Evolutionary conservation across 2,797 vertebrate species (phyloP), one percentile per base, ranked within the genome.

Genomic region (Adrianichthys oophorus): DNA sequence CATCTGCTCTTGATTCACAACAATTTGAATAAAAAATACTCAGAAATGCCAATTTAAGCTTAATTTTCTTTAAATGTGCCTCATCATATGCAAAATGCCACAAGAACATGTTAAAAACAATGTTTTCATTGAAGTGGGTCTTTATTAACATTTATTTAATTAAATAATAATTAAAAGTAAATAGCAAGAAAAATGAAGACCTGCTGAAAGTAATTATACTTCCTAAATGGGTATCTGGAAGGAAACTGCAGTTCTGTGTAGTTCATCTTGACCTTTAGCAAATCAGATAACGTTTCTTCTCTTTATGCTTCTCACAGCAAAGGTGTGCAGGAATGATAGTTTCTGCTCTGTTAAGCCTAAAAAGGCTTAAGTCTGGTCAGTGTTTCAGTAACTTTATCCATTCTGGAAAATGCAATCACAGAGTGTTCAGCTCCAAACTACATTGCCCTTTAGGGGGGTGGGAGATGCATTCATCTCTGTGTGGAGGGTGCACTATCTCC

Each of bases 361-460:
- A 88, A 72, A 74, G 77, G 74, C 84, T 77, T 72, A 62, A 91
- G 83, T 76, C 75, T 79, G 86, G 88, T 88, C 85, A 90, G 79
- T 89, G 64, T 84, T 89, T 83, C 84, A 78, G 83, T 89, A 90
- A 89, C 85, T 88, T 90, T 90, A 91, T 92, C 90, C 89, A 87
- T 90, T 84, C 76, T 81, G 67, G 70, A 78, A 82, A 90, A 90
- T 85, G 84, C 88, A 91, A 92, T 92, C 90, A 91, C 86, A 90
- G 77, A 61, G 67, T 83, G 85, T 87, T 82, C 85, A 78, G 87
- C 75, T 86, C 84, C 65, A 63, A 83, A 79, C 82, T 75, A 78
- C 62, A 78, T 68, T 85, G 86, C 88, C 90, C 91, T 92, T 83
- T 83, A 92, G 91, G 91, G 88, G 78, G 55, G 57, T 32, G 74